Evolutionary conservation across 1,140 invertebrate species (phyloP), one percentile per base, ranked within the genome.

Genomic region (Popillia japonica): DNA sequence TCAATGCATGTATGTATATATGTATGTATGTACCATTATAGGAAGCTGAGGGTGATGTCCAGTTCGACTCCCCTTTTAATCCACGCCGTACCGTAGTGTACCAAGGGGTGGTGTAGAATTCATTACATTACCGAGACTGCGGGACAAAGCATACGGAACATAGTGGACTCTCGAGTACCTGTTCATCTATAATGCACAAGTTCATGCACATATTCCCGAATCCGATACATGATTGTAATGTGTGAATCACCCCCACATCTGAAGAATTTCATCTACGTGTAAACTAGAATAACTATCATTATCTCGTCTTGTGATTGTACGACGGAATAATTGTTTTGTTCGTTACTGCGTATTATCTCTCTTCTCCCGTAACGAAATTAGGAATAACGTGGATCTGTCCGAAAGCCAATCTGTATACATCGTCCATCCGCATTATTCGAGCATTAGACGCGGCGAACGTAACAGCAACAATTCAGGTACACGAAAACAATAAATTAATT

Each of bases 111-210:
- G 48, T 55, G 48, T 23, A 76, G 76, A 20, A 34, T 42, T 44
- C 78, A 77, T 78, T 78, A 68, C 55, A 72, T 72, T 76, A 78
- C 73, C 40, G 14, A 6, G 48, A 55, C 6, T 17, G 48, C 1
- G 17, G 14, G 48, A 48, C 3, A n/a, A 14, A 14, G 41, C 7
- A 14, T n/a, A n/a, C n/a, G n/a, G 48, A n/a, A 14, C 48, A 7
- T 55, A 17, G 34, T 14, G 72, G 61, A 74, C 48, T 55, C 48
- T 55, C 82, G 82, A 85, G 84, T 85, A 85, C 84, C 84, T 85
- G 84, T 83, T 85, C 84, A 85, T 84, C 83, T 84, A 85, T 85
- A 85, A 85, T 85, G 83, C 83, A n/a, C n/a, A 84, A 14, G 48
- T 17, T 83, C 82, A 81, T 84, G 82, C 81, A 82, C 83, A 79